Conservation (phyloP, 2,113 vertebrate genomes). For the Myotis brandtii region DNA sequence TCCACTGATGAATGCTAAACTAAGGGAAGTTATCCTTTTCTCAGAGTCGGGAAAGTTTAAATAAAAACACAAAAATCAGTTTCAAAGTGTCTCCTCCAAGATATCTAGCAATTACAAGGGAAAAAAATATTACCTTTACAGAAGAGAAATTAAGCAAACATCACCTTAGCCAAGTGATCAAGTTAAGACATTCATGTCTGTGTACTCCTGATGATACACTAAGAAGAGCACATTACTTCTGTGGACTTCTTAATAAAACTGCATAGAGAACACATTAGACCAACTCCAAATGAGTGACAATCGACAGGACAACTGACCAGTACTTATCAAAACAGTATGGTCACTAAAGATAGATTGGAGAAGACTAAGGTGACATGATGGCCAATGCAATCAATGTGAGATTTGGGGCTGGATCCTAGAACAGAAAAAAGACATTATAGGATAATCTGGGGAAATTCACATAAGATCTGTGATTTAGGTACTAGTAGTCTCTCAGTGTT, state of each 20-base stretch:
- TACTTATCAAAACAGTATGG: background rate
- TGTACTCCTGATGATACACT: background rate
- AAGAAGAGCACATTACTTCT: background rate
- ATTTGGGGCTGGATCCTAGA: background rate
- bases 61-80: background rate
- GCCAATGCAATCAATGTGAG: rapidly evolving
- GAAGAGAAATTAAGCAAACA: background rate
- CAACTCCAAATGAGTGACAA: background rate
- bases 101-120: background rate
- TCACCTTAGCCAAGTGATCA: background rate
- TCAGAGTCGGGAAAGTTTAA: background rate
- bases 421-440: background rate
- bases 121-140: background rate
- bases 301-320: background rate
- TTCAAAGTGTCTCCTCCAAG: background rate
- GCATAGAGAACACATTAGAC: background rate
- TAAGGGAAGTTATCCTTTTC: background rate
- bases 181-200: background rate
- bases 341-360: background rate
- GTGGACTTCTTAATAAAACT: background rate
- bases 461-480: rapidly evolving
- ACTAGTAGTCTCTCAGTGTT: background rate
- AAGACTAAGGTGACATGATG: background rate
- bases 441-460: background rate
- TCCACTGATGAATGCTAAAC: background rate